These are phyloP conservation scores for Marasmarcha lunaedactyla DNA, from an alignment of 2,888 invertebrate species.

Conservation along the genomic window DNA sequence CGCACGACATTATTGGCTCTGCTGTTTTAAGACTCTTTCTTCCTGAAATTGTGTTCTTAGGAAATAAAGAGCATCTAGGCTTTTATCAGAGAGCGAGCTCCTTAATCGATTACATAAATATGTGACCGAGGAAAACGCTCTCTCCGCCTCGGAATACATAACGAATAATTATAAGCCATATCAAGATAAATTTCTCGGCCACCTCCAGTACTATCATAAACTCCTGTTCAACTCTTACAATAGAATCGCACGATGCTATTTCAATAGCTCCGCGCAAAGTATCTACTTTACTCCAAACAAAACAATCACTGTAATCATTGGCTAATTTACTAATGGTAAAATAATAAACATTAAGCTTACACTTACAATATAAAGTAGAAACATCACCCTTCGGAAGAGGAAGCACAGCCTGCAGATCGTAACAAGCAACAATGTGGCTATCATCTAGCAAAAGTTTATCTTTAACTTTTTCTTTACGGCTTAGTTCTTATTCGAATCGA, in stretches of 20 bases:
- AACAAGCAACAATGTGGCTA: conserved; percentile 13
- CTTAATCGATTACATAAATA: no score
- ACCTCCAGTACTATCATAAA: no score
- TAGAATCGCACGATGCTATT: conserved; percentile 16
- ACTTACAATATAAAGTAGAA: conserved; percentile 13
- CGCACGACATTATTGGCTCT: no score
- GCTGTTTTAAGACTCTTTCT: no score
- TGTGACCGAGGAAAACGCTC: no score
- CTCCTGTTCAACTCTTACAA: no score
- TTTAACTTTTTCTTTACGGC: conserved; percentile 13
- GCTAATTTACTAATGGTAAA: conserved; percentile 15
- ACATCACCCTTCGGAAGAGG: conserved; percentile 14
- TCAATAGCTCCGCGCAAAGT: conserved; percentile 15
- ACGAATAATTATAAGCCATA: no score
- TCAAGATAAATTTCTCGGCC: no score
- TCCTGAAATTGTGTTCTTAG: no score
- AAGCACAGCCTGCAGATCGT: conserved; percentile 14
- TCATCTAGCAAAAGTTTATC: conserved; percentile 9
- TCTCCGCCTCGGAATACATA: no score
- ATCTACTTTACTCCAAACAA: conserved; percentile 13
- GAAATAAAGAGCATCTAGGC: no score
- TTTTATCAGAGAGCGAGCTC: no score
- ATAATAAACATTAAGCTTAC: conserved; percentile 13
- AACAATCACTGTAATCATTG: conserved; percentile 10
- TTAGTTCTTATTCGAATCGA: conserved; percentile 3